These are phyloP conservation scores for Prolemur simus DNA, from an alignment of 2,113 vertebrate species.

Conservation along the genomic window DNA sequence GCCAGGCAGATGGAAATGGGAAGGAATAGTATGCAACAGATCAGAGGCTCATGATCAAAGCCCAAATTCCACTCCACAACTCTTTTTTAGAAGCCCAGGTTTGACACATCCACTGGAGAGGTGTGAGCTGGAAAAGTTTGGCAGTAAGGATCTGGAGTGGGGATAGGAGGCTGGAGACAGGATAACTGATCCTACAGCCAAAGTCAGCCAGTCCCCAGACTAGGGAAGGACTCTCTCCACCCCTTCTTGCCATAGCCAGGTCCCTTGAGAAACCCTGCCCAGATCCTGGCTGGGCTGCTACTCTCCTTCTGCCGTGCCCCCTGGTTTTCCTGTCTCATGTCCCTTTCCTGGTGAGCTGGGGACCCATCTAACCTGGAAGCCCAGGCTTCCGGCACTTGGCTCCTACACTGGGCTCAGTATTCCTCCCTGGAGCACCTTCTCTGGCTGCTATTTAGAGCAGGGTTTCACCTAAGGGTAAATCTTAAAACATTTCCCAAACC, in stretches of 20 bases:
- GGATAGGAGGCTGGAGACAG: not conserved
- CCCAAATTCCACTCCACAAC: not conserved
- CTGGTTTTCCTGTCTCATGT: not conserved
- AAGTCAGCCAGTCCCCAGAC: not conserved
- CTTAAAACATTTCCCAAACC: not conserved
- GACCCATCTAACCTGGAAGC: not conserved
- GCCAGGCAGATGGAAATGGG: not conserved
- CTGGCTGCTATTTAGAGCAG: not conserved
- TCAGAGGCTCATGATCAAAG: not conserved
- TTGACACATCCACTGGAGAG: not conserved
- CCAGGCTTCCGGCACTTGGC: not conserved
- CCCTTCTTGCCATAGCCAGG: not conserved
- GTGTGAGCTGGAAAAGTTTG: not conserved
- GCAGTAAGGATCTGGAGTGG: not conserved
- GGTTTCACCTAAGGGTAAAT: not conserved
- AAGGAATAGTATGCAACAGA: not conserved
- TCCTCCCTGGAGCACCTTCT: not conserved
- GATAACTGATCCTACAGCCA: not conserved
- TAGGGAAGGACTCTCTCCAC: not conserved
- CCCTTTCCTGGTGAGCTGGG: not conserved
- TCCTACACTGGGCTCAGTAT: too few species aligned
- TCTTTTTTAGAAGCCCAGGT: not conserved
- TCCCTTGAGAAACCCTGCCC: not conserved
- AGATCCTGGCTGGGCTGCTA: not conserved
- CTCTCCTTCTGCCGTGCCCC: not conserved